A percentile compares a stretch with the other conserved stretches of the same genome.
Evolutionary conservation across 2,888 invertebrate species (phyloP).

Genomic region (Drosophila melanocephala): DNA sequence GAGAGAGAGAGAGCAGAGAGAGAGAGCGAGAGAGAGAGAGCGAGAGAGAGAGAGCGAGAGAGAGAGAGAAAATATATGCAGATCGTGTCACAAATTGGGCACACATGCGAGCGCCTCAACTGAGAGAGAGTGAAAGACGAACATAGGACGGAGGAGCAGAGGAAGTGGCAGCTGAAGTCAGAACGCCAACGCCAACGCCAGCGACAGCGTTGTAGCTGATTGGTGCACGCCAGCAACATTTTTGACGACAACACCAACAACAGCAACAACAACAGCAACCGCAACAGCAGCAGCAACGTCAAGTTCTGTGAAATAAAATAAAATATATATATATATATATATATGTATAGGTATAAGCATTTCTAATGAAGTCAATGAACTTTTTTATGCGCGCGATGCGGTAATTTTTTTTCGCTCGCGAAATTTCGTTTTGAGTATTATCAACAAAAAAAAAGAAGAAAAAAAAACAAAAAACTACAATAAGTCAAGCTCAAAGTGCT

Average conservation of each 20-base stretch:
- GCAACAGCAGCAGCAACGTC: slow-evolving; percentile 35
- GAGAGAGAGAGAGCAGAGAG: background rate
- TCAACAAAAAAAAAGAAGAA: slow-evolving; percentile 43
- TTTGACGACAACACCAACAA: slow-evolving; percentile 29
- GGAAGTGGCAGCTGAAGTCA: slow-evolving; percentile 48
- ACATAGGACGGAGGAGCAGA: slow-evolving; percentile 22
- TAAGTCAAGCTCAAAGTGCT: slow-evolving; percentile 46
- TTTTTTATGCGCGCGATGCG: slow-evolving; percentile 81
- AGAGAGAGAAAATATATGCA: slow-evolving; percentile 26
- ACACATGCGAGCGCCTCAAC: slow-evolving; percentile 27
- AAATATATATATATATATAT: slow-evolving; percentile 25
- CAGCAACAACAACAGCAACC: slow-evolving; percentile 10
- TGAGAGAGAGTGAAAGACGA: slow-evolving; percentile 13
- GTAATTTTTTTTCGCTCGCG: slow-evolving; percentile 68
- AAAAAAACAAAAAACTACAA: slow-evolving; percentile 27
- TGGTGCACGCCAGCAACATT: slow-evolving; percentile 72
- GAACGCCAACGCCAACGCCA: slow-evolving; percentile 31
- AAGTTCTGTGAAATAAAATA: slow-evolving; percentile 41
- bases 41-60: background rate
- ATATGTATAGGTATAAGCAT: slow-evolving; percentile 20
- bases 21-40: background rate
- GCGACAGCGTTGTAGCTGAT: slow-evolving; percentile 65
- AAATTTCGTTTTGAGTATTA: slow-evolving; percentile 70
- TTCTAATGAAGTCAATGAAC: slow-evolving; percentile 80
- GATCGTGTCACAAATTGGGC: slow-evolving; percentile 52